Evolutionary conservation across 2,797 vertebrate genomes (phyloP), one percentile per base, ranked within the genome.

Genomic region (Heterohyrax brucei): DNA sequence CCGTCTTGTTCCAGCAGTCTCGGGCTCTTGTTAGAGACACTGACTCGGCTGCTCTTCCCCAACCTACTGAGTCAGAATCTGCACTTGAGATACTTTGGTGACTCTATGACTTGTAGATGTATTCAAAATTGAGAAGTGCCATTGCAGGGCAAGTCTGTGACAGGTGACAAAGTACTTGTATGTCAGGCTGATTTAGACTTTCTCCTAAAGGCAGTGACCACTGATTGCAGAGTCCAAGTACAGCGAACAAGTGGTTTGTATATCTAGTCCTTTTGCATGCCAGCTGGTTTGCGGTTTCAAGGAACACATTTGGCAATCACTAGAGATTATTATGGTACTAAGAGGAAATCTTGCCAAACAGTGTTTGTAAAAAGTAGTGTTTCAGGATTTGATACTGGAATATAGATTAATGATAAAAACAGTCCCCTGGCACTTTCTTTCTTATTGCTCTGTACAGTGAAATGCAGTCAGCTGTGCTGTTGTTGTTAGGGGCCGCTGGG

Each of bases 381-480:
- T 84, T 80, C 64, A 19, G 33, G 77, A 78, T 30, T 68, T 92
- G 87, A 88, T 64, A 28, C 26, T 84, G 66, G 66, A 87, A 78
- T 76, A 82, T 83, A 90, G 10, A 48, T 59, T 10, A 46, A 73
- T 12, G 56, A 10, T 91, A 61, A 91, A 56, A 87, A 7, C 56
- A 86, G 0, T 16, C 14, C 10, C 68, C 48, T 1, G 9, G 33
- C 28, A 61, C 13, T 21, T 12, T 56, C 50, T 21, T 50, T 68
- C 13, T 50, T 66, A n/a, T 18, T 75, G 18, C 61, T 83, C 75
- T 86, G 68, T 78, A 64, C 46, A 26, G n/a, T 79, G 39, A 73
- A 73, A 56, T 80, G 14, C 14, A 66, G 13, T 86, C 76, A 46
- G 22, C 50, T 26, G 8, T 66, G 39, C 39, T 39, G 39, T 39